Evolutionary conservation across 2,888 invertebrate genomes (phyloP).

Genomic region (Stegana nigrithorax): DNA sequence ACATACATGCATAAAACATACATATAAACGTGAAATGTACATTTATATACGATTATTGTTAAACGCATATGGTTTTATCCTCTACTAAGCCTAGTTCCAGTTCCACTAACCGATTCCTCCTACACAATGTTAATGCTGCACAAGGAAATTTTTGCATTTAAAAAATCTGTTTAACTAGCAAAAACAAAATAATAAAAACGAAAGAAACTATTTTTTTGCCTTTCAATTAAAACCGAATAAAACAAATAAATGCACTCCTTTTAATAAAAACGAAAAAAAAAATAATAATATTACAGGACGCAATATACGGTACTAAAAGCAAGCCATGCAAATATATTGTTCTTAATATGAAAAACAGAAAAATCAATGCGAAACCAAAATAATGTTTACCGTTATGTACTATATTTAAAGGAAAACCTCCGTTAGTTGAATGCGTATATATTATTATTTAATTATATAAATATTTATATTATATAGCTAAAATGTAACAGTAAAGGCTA

Average conservation of each 20-base stretch:
- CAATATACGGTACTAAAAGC: no score
- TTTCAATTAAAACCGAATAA: constrained; percentile 36
- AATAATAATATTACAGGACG: background rate
- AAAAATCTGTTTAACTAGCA: constrained; percentile 27
- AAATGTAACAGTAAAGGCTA: background rate
- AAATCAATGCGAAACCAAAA: background rate
- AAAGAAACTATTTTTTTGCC: no score
- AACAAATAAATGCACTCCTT: constrained; percentile 34
- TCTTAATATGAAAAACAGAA: constrained; percentile 2
- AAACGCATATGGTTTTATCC: background rate
- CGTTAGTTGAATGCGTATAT: constrained; percentile 5
- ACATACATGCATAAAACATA: constrained; percentile 31
- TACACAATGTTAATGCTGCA: constrained; percentile 63
- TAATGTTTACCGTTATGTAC: constrained; percentile 3
- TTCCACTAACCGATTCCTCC: no score
- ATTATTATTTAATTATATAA: no score
- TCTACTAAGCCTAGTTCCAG: background rate
- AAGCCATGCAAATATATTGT: background rate
- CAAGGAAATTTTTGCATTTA: constrained; percentile 64
- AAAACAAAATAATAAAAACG: constrained; percentile 17
- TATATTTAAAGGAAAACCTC: constrained; percentile 1
- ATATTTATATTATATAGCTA: background rate
- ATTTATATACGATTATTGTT: constrained; percentile 38
- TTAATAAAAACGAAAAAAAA: constrained; percentile 7
- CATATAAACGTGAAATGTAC: constrained; percentile 27